These are phyloP conservation scores for Amblyopsis hoosieri DNA, from an alignment of 2,797 vertebrate species.

Conservation along the genomic window DNA sequence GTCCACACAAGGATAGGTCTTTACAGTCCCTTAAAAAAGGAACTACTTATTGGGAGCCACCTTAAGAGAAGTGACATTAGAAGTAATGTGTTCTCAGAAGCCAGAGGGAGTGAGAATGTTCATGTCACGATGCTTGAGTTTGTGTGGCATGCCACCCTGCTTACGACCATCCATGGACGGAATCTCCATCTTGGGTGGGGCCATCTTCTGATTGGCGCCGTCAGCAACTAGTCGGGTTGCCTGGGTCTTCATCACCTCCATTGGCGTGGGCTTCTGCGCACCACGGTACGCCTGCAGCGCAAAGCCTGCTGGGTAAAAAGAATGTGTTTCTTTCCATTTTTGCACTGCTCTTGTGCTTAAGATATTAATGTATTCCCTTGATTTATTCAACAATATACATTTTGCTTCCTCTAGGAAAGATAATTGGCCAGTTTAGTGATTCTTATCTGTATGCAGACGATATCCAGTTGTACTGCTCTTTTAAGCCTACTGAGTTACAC, in stretches of 20 bases:
- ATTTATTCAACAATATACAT: too few relatives aligned
- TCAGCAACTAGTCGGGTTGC: constrained; percentile 79
- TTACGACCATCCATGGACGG: constrained; percentile 80
- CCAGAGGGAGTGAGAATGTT: constrained; percentile 93
- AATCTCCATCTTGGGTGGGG: constrained; percentile 89
- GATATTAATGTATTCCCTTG: too few relatives aligned
- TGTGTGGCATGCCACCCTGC: constrained; percentile 80
- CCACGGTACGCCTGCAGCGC: constrained; percentile 88
- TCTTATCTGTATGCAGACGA: too few relatives aligned
- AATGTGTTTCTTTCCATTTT: neutral
- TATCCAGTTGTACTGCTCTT: too few relatives aligned
- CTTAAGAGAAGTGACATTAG: neutral
- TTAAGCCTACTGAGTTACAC: too few relatives aligned
- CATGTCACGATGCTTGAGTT: constrained; percentile 89
- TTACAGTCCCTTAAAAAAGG: too few relatives aligned
- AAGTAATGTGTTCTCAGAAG: constrained; percentile 74
- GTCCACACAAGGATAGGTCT: too few relatives aligned
- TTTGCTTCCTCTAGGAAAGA: too few relatives aligned
- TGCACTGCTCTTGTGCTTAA: too few relatives aligned
- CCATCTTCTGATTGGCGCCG: constrained; percentile 67
- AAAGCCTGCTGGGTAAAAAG: constrained; percentile 79
- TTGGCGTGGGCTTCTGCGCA: constrained; percentile 89
- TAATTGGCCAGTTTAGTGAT: too few relatives aligned
- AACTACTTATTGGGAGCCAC: too few relatives aligned
- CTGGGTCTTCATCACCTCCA: constrained; percentile 92